Base-by-base conservation (phyloP, 2,797 vertebrate species). In the Syndactyla subalaris region DNA sequence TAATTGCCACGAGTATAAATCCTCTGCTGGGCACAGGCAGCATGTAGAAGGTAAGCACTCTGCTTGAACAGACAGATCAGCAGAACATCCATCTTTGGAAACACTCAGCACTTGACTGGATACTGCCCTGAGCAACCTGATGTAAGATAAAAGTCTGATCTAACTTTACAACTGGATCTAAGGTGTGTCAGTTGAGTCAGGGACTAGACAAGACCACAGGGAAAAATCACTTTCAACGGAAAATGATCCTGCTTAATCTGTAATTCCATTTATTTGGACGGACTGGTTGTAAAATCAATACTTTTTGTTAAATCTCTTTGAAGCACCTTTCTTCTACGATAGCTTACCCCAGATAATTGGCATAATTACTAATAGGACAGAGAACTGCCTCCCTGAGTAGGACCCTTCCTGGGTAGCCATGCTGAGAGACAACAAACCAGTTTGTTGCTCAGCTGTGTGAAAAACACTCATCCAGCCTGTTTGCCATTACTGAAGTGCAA, bases 161-260 rank as follows among this genome's bases (percentile, higher is more conserved):
- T 48, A 68, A 70, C 27, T 52, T 52, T 49, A 39, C 30, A 67
- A 26, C 6, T 1, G 1, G 18, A 55, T 45, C 14, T 36, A 12
- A 1, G 7, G 9, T 7, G 9, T 41, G 12, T 36, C 61, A 51
- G 19, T 22, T 51, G 14, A 67, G 34, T 13, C 1, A 0, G 7
- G 20, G 11, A 63, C 2, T 70, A 27, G 18, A 38, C 15, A 90
- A 54, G 43, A 54, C 24, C 57, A 70, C 15, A 22, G 7, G 12
- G 24, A 34, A 32, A 65, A 54, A 24, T 76, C 36, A 39, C 5
- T 2, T 29, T 21, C 46, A 36, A 11, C 21, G 7, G 13, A 29
- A 49, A 67, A 67, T 6, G 9, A 48, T 36, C 18, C 7, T 1
- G 6, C 24, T 30, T 9, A 46, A 67, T 29, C 58, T 63, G 8